Percentiles rank a stretch among this genome's conserved stretches.
phyloP scores from a whole-genome alignment of 1,140 invertebrate genomes.

The Rhagoletis zephyria region DNA sequence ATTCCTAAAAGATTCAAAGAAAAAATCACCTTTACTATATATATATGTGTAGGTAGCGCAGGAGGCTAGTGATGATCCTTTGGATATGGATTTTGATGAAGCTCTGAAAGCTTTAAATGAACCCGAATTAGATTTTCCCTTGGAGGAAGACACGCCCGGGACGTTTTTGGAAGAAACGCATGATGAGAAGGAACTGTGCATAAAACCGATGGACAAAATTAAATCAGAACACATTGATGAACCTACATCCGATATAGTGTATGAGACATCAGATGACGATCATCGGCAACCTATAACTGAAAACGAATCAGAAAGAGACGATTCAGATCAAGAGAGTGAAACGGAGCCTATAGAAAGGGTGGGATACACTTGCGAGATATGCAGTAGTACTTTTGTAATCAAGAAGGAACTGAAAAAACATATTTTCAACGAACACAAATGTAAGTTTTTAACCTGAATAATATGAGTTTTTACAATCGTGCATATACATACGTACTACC shows the following conservation, averaged over 20 bases:
- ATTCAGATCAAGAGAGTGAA: neutral
- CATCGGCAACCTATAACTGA: too few species aligned
- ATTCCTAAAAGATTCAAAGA: neutral
- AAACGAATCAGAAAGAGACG: neutral
- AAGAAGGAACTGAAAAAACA: neutral
- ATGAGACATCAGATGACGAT: too few species aligned
- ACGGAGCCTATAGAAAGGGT: neutral
- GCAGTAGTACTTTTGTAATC: neutral
- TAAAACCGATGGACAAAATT: too few species aligned
- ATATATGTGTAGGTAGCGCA: neutral
- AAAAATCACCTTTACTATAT: too few species aligned
- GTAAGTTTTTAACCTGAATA: neutral
- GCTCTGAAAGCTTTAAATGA: neutral
- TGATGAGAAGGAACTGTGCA: too few species aligned
- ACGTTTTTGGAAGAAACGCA: too few species aligned
- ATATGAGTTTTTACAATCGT: too few species aligned
- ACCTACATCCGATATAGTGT: too few species aligned
- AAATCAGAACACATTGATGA: too few species aligned
- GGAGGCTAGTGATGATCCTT: neutral
- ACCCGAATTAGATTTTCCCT: neutral
- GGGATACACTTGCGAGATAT: neutral
- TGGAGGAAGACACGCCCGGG: neutral
- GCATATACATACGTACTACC: too few species aligned
- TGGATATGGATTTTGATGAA: slow-evolving; percentile 16
- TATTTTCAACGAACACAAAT: neutral